phyloP scores from a whole-genome alignment of 2,797 vertebrate genomes.

The Anolis apletophallus region DNA sequence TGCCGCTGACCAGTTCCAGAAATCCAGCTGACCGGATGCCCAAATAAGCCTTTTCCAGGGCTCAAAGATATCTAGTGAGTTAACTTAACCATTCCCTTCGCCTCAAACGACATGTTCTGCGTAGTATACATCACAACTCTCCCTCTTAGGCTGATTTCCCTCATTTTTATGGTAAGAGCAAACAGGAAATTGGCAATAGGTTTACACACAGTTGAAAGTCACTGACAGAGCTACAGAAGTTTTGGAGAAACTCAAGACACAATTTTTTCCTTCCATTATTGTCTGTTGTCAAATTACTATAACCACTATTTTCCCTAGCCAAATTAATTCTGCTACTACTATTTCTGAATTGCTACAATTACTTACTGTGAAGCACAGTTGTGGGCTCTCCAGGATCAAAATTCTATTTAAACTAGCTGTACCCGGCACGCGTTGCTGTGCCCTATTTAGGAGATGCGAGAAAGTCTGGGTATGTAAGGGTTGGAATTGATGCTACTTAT shows the following conservation, averaged over 20 bases:
- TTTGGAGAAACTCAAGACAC: not conserved
- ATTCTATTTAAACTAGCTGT: not conserved
- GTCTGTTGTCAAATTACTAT: not conserved
- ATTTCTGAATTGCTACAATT: not conserved
- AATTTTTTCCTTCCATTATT: not conserved
- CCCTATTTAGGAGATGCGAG: too few relatives aligned
- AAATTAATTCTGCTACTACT: not conserved
- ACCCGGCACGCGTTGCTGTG: too few relatives aligned
- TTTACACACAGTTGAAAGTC: not conserved
- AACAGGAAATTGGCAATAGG: not conserved
- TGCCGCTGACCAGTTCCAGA: not conserved
- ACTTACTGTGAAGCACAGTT: not conserved
- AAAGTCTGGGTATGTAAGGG: too few relatives aligned
- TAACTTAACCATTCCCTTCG: fast-evolving
- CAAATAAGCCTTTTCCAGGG: not conserved
- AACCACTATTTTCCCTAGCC: not conserved
- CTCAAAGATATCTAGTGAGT: not conserved
- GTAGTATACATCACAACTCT: not conserved
- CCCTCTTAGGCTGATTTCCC: not conserved
- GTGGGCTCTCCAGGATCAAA: not conserved
- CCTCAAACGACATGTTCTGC: not conserved
- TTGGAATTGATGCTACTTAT: too few relatives aligned
- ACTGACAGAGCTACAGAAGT: not conserved
- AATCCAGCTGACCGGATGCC: not conserved
- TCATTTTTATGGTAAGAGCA: not conserved